Evolutionary conservation across 2,797 vertebrate genomes (phyloP), one percentile per base, ranked within the genome.

Genomic region (Vespertilio murinus): DNA sequence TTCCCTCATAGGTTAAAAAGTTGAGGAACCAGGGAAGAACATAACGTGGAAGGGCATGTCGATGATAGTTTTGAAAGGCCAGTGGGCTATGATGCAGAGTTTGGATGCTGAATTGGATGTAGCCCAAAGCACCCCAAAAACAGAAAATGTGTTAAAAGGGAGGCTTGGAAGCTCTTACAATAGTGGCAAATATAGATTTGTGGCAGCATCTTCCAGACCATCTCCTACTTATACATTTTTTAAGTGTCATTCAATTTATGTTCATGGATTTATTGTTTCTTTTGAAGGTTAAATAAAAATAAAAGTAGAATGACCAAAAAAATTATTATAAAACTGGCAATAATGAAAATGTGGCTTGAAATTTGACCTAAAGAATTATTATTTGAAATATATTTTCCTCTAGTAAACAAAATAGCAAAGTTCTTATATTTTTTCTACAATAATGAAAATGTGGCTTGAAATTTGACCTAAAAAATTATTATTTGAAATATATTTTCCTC

Each of bases 341-440:
- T 75, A 92, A 82, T 94, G 22, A 93, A 83, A 86, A 38, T n/a
- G n/a, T 85, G 59, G 23, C 45, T 70, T 93, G 2, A 94, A 86
- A 80, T 86, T 75, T 86, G 14, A 78, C 35, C 9, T 49, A 65
- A n/a, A 81, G 54, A 84, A 88, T 40, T 83, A 67, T 65, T 90
- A 47, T 84, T 94, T 88, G 80, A 80, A 64, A 80, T 69, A 45
- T 38, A n/a, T 7, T 71, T 93, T 94, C 28, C 42, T 49, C 9
- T 83, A 40, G 20, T 78, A 70, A 91, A 42, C 65, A 94, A 85
- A 80, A 81, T n/a, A 64, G 14, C 6, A 79, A 35, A 74, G 45
- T 85, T 49, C 71, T 70, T 73, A 25, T 14, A 59, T 35, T 86
- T 95, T n/a, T 52, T 75, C 25, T 91, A 56, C n/a, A 87, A 22